Base-by-base conservation (phyloP, 2,888 invertebrate genomes). In the Fragum fragum region DNA sequence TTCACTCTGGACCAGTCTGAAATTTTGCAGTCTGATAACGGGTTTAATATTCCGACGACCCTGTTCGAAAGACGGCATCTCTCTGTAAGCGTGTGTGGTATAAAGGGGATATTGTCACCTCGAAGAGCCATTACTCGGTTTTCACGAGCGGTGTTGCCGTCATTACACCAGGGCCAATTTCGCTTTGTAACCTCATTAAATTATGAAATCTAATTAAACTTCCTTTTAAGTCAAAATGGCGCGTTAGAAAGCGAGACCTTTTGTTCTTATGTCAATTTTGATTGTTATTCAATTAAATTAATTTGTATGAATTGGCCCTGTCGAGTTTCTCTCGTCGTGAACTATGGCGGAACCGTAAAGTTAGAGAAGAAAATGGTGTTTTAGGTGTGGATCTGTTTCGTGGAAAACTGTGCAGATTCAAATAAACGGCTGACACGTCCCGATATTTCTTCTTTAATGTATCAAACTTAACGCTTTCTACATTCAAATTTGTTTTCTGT, bases 261-360 rank as follows among this genome's bases (percentile, higher is more conserved):
- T 83, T 83, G 83, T 83, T 83, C 83, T 66, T 28, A 73, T 73
- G 83, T 83, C 83, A 76, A 73, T 53, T 76, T 76, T 83, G 79
- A 83, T 83, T 83, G 83, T 76, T 79, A 79, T 76, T 70, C 83
- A 83, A 83, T 83, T 83, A 83, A 83, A 79, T 55, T 82, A 73
- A 73, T 61, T 73, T 71, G 71, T 71, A 71, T 55, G 55, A 71
- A 71, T 55, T 55, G 71, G 55, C 39, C 18, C 36, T 55, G 36
- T 71, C 55, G 55, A 53, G 9, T 26, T 55, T 71, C 71, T 32
- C 71, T 9, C 36, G 71, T 39, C 21, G 39, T 14, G 23, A 14
- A 36, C 14, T 26, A 23, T 42, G 47, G 3, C 47, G 16, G n/a
- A 47, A 3, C n/a, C 47, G 47, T n/a, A 9, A 47, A 47, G 7